Conservation (phyloP, 2,888 invertebrate species). For the Steinernema carpocapsae region DNA sequence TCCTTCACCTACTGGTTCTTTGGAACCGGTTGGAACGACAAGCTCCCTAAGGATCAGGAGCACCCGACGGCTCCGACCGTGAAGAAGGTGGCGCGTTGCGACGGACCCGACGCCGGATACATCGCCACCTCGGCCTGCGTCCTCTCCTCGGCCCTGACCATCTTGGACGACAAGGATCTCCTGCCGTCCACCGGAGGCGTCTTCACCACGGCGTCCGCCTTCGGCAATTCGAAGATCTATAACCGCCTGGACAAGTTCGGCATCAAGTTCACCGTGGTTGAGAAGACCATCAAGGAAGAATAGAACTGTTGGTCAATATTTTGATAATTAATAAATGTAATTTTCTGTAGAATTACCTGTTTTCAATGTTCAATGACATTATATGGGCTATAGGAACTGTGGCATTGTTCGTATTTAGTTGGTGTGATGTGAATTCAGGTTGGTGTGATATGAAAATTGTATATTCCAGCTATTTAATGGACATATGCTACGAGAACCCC, state of each 20-base stretch:
- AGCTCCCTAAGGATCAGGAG: conserved; percentile 67
- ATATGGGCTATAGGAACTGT: too few species aligned
- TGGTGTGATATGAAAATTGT: too few species aligned
- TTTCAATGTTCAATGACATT: too few species aligned
- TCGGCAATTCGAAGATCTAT: conserved; percentile 81
- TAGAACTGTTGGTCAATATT: conserved; percentile 41
- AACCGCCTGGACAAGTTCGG: conserved; percentile 79
- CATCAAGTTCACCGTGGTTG: conserved; percentile 69
- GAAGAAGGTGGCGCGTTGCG: conserved; percentile 76
- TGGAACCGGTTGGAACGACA: conserved; percentile 82
- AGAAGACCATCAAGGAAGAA: conserved; percentile 29
- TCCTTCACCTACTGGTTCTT: conserved; percentile 77
- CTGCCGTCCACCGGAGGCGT: conserved; percentile 86
- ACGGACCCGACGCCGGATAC: conserved; percentile 71
- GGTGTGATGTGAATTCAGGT: too few species aligned
- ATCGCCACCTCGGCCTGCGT: conserved; percentile 75
- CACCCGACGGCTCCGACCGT: conserved; percentile 73
- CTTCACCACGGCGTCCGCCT: conserved; percentile 80
- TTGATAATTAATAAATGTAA: neutral
- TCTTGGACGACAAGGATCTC: conserved; percentile 79
- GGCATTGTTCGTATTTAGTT: too few species aligned
- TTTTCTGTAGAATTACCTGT: too few species aligned
- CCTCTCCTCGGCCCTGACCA: conserved; percentile 78
- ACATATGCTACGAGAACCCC: too few species aligned
- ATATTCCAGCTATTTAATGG: too few species aligned